A percentile compares a stretch with the other conserved stretches of the same genome.
phyloP scores from a whole-genome alignment of 2,888 invertebrate genomes.

The Plutella xylostella region DNA sequence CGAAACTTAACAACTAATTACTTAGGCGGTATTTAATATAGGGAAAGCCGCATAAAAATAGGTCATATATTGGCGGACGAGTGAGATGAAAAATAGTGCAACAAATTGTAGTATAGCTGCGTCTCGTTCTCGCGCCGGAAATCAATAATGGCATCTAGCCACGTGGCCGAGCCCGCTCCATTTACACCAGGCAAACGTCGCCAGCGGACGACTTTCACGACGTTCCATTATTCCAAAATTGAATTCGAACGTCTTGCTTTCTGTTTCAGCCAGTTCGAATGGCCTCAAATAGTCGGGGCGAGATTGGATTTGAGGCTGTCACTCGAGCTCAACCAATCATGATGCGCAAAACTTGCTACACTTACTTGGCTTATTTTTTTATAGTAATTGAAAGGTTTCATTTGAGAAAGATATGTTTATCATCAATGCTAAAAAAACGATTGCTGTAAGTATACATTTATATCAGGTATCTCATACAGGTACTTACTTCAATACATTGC shows the following conservation, averaged over 20 bases:
- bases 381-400: no score
- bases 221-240: slow-evolving; percentile 37
- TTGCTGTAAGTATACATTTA: no score
- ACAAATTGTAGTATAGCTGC: slow-evolving; percentile 59
- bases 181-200: slow-evolving; percentile 48
- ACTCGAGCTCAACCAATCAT: slow-evolving; percentile 20
- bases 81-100: slow-evolving; percentile 62
- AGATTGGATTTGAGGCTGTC: slow-evolving; percentile 27
- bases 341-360: background rate
- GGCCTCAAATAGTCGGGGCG: slow-evolving; percentile 16
- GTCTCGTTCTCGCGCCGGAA: slow-evolving; percentile 61
- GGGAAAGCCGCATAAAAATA: slow-evolving; percentile 67
- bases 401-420: no score
- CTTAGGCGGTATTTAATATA: slow-evolving; percentile 65
- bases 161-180: slow-evolving; percentile 59
- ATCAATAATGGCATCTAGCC: slow-evolving; percentile 67
- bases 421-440: no score
- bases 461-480: no score
- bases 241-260: slow-evolving; percentile 30
- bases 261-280: slow-evolving; percentile 2
- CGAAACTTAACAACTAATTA: slow-evolving; percentile 62
- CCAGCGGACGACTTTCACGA: slow-evolving; percentile 34
- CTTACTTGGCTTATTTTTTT: background rate
- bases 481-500: no score
- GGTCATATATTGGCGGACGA: slow-evolving; percentile 67